Conservation (phyloP, 37 sponge, comb jelly and placozoan genomes). For the Chondrilla cf. caribensis region DNA sequence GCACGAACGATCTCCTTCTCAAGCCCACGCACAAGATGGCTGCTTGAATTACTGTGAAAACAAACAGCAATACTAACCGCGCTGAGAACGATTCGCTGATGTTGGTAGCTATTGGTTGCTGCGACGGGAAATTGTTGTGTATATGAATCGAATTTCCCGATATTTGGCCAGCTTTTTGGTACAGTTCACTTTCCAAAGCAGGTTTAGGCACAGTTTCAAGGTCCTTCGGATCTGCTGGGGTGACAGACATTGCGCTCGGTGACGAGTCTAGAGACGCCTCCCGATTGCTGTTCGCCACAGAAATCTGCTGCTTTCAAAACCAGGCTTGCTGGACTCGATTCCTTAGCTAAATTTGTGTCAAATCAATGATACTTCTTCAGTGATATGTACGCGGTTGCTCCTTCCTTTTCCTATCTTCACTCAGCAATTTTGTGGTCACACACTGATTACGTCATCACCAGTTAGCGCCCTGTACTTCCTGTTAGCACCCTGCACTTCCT, state of each 20-base stretch:
- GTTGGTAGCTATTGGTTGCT: neutral
- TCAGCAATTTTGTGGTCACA: slow-evolving; percentile 19
- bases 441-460: neutral
- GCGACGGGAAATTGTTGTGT: neutral
- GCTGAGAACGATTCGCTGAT: neutral
- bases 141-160: neutral
- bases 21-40: slow-evolving; percentile 22
- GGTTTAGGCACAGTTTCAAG: neutral
- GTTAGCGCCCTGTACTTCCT: neutral
- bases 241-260: neutral
- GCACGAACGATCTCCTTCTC: too few relatives aligned
- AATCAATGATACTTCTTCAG: neutral
- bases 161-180: neutral
- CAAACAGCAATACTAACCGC: slow-evolving; percentile 5
- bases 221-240: neutral
- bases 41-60: neutral
- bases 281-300: neutral
- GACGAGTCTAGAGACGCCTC: neutral
- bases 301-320: neutral
- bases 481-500: too few relatives aligned
- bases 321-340: neutral
- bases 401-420: neutral
- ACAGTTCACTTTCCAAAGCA: neutral
- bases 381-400: neutral
- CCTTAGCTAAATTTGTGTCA: neutral